A percentile compares a stretch with the other conserved stretches of the same genome.
These are phyloP conservation scores for Gorsachius goisagi DNA, from an alignment of 2,113 vertebrate genomes.

Conservation along the genomic window DNA sequence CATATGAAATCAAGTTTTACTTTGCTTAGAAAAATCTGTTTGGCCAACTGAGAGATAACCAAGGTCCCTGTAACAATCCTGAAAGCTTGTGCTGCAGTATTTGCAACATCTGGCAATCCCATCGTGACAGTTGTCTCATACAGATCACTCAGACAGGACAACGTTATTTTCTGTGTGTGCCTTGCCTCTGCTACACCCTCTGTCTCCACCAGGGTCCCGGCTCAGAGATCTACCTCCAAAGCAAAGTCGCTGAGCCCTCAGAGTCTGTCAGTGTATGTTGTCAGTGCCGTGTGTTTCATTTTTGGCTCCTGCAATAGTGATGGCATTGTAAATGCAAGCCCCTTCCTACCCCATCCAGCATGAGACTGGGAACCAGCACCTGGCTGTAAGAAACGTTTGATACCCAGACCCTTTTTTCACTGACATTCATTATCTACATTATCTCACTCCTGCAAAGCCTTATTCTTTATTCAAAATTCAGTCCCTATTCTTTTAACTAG, in stretches of 20 bases:
- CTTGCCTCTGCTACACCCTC: not conserved
- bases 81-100: not conserved
- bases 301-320: not conserved
- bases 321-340: not conserved
- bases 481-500: not conserved
- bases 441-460: not conserved
- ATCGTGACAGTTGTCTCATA: not conserved
- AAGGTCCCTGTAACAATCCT: not conserved
- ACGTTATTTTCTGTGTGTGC: not conserved
- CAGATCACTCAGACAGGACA: not conserved
- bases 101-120: not conserved
- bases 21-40: not conserved
- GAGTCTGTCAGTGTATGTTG: not conserved
- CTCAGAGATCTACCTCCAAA: not conserved
- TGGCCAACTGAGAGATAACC: not conserved
- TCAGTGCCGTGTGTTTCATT: not conserved
- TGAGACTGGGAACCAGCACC: not conserved
- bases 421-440: not conserved
- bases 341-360: not conserved
- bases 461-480: not conserved
- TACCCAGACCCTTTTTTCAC: not conserved
- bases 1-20: not conserved
- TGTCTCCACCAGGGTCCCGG: not conserved
- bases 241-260: not conserved
- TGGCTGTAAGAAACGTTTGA: not conserved